phyloP scores from a whole-genome alignment of 2,888 invertebrate genomes.

The Parascotia fuliginaria region DNA sequence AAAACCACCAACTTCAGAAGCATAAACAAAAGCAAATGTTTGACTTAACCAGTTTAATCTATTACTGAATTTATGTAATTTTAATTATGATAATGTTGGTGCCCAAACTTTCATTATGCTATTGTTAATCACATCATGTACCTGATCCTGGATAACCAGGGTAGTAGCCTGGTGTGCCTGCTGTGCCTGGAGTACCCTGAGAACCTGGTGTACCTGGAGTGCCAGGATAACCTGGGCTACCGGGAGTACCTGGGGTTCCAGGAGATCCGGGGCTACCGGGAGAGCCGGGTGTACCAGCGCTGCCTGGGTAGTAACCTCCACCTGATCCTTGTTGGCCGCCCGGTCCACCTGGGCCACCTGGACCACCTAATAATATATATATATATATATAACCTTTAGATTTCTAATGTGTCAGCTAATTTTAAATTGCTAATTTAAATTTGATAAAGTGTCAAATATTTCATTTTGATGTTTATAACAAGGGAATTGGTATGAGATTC shows the following conservation, averaged over 20 bases:
- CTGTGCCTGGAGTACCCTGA: slow-evolving; percentile 47
- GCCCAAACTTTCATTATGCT: neutral
- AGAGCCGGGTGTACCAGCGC: slow-evolving; percentile 31
- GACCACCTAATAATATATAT: slow-evolving; percentile 27
- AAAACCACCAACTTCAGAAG: neutral
- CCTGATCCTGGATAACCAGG: slow-evolving; percentile 23
- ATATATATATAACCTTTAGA: too few relatives aligned
- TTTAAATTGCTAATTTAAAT: too few relatives aligned
- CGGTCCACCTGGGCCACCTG: slow-evolving; percentile 74
- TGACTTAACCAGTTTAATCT: neutral
- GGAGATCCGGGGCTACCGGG: slow-evolving; percentile 42
- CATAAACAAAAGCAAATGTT: neutral
- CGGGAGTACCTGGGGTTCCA: slow-evolving; percentile 29
- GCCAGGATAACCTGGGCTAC: slow-evolving; percentile 35
- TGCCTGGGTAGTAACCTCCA: slow-evolving; percentile 44
- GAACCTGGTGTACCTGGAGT: slow-evolving; percentile 40
- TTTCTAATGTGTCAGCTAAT: too few relatives aligned
- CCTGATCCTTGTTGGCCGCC: slow-evolving; percentile 30
- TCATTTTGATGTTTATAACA: too few relatives aligned
- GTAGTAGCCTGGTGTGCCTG: slow-evolving; percentile 59
- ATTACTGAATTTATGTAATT: neutral
- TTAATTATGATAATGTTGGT: neutral
- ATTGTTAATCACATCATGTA: neutral
- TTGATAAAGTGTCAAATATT: too few relatives aligned
- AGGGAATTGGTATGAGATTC: too few relatives aligned